These are phyloP conservation scores for Luidia sarsii DNA, from an alignment of 53 echinoderm and acorn worm genomes.

Conservation along the genomic window DNA sequence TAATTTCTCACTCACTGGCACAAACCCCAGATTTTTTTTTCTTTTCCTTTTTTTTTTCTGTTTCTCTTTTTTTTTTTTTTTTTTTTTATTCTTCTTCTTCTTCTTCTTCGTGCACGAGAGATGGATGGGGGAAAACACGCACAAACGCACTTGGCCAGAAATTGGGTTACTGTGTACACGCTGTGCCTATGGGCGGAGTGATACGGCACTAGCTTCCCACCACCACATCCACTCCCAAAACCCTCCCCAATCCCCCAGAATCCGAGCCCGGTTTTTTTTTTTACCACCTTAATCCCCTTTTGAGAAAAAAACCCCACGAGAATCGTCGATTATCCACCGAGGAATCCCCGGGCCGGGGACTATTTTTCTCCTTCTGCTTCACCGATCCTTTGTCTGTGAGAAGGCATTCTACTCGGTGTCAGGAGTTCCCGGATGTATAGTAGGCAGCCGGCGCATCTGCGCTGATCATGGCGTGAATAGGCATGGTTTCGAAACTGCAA, in stretches of 20 bases:
- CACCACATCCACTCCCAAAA: background rate
- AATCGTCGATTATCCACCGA: background rate
- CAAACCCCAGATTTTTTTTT: constrained; percentile 58
- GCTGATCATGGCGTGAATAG: no score
- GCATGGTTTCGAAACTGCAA: no score
- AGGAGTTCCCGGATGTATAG: constrained; percentile 45
- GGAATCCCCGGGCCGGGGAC: background rate
- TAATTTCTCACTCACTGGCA: no score
- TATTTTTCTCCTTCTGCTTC: constrained; percentile 18
- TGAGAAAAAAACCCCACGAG: background rate
- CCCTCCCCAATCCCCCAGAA: background rate
- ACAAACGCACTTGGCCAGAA: constrained; percentile 5
- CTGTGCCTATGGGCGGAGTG: constrained; percentile 25
- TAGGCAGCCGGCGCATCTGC: no score
- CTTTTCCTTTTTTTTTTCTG: background rate
- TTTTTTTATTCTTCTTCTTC: background rate
- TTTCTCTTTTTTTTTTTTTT: background rate
- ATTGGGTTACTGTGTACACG: constrained; percentile 27
- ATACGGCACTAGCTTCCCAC: constrained; percentile 6
- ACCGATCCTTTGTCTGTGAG: constrained; percentile 55
- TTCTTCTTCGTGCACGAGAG: background rate
- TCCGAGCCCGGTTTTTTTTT: background rate
- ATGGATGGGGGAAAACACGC: no score
- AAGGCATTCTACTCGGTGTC: constrained; percentile 33
- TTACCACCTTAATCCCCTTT: no score